Conservation (phyloP, 2,113 vertebrate species). For the Oncorhynchus kisutch region DNA sequence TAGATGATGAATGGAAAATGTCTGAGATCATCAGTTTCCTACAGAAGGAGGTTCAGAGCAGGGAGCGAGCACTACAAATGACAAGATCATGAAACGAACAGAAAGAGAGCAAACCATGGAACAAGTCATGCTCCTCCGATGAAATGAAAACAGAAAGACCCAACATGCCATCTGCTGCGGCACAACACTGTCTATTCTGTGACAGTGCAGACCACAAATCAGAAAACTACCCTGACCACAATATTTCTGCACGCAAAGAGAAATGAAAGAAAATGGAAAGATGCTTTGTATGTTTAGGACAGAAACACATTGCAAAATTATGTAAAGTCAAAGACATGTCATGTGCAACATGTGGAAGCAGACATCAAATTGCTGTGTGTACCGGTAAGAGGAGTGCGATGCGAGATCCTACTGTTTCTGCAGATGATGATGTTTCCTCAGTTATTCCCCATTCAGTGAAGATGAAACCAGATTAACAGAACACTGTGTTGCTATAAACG, state of each 20-base stretch:
- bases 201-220: neutral
- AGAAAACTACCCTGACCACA: neutral
- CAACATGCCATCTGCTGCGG: neutral
- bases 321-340: neutral
- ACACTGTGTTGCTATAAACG: slow-evolving; percentile 9
- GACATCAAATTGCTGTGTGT: neutral
- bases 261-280: slow-evolving; percentile 11
- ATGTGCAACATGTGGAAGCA: slow-evolving; percentile 3
- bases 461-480: neutral
- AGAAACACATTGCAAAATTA: slow-evolving; percentile 2
- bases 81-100: neutral
- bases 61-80: neutral
- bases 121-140: neutral
- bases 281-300: slow-evolving; percentile 10
- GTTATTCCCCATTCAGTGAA: neutral
- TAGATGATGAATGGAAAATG: slow-evolving; percentile 13
- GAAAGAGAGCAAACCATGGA: neutral
- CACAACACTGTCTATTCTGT: slow-evolving; percentile 1
- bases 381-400: neutral
- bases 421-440: neutral
- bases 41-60: slow-evolving; percentile 2
- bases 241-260: neutral
- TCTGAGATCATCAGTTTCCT: slow-evolving; percentile 5
- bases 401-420: neutral
- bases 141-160: neutral